Base-by-base conservation (phyloP, 2,797 vertebrate genomes). In the Sylvia borin region DNA sequence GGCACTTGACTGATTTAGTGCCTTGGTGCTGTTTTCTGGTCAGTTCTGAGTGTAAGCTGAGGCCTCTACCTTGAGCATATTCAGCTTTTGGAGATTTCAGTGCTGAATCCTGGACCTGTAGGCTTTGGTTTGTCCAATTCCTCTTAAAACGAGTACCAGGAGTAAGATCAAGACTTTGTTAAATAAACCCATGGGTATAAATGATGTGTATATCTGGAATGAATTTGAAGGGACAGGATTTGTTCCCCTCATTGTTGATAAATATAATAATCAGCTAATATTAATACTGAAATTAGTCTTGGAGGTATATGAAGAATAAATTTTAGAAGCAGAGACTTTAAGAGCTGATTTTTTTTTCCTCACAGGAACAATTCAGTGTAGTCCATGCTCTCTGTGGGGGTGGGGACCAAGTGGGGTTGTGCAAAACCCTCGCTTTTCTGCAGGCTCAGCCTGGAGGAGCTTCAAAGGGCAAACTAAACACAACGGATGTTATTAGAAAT, bases 401-500 rank as follows among this genome's bases (percentile, higher is more conserved):
- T 47, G 57, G 64, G 76, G 50, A 40, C 76, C 57, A 32, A 66
- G 43, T n/a, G 71, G 36, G 10, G 17, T 29, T 74, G 76, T 81
- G 60, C 58, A 88, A 58, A 88, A 16, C 76, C 50, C 51, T 24
- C 4, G 2, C 47, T 81, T 89, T 88, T 51, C 55, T 89, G 93
- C 78, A 85, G 26, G 38, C 79, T 93, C 90, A 92, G 82, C 77
- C 77, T 94, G 72, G 75, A 95, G 89, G 68, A 91, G 71, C 85
- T 91, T 93, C 61, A 93, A 87, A 95, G 91, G 86, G 61, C 88
- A 77, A 73, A 74, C 26, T 47, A 29, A 22, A 38, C 53, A 38
- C 82, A 80, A 9, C 43, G 90, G 75, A 89, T 92, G 92, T 82
- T 83, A 74, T 84, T 95, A 92, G 92, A 72, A 95, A 60, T 71